A percentile compares a stretch with the other conserved stretches of the same genome.
These are phyloP conservation scores for Halictus quadricinctus DNA, from an alignment of 2,888 invertebrate genomes.

Conservation along the genomic window DNA sequence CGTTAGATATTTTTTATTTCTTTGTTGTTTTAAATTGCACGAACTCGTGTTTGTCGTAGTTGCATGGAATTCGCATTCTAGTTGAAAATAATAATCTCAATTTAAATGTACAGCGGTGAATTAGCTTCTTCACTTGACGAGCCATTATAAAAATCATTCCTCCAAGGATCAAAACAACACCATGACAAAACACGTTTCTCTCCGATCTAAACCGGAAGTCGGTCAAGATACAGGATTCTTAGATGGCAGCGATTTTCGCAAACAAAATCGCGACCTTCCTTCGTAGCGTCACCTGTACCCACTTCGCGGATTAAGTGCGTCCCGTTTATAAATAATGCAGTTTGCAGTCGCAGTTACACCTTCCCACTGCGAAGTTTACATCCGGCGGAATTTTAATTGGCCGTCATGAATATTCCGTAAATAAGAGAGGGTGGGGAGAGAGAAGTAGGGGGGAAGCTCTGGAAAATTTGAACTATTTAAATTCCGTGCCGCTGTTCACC, in stretches of 20 bases:
- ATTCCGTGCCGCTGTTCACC: slow-evolving; percentile 5
- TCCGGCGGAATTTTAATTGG: slow-evolving; percentile 20
- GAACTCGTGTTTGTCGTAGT: too few species aligned
- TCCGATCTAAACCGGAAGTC: neutral
- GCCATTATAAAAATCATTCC: too few species aligned
- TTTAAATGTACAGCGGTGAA: too few species aligned
- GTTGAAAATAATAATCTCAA: too few species aligned
- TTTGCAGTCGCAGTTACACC: slow-evolving; percentile 19
- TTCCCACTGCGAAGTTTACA: slow-evolving; percentile 12
- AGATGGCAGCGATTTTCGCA: neutral
- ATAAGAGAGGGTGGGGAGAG: neutral
- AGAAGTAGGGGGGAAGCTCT: neutral
- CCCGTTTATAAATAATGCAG: slow-evolving; percentile 32
- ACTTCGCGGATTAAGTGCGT: slow-evolving; percentile 23
- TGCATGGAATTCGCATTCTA: too few species aligned
- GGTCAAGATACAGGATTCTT: neutral
- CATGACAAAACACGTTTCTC: neutral
- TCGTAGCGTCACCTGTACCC: neutral
- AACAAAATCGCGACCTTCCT: neutral
- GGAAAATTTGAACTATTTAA: slow-evolving; percentile 31
- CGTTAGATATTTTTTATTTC: too few species aligned
- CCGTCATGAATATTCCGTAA: slow-evolving; percentile 27
- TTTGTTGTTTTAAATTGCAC: too few species aligned
- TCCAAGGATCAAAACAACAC: too few species aligned
- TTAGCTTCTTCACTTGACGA: too few species aligned